Evolutionary conservation across 2,888 invertebrate genomes (phyloP).

Genomic region (Nephrocerus scutellatus): DNA sequence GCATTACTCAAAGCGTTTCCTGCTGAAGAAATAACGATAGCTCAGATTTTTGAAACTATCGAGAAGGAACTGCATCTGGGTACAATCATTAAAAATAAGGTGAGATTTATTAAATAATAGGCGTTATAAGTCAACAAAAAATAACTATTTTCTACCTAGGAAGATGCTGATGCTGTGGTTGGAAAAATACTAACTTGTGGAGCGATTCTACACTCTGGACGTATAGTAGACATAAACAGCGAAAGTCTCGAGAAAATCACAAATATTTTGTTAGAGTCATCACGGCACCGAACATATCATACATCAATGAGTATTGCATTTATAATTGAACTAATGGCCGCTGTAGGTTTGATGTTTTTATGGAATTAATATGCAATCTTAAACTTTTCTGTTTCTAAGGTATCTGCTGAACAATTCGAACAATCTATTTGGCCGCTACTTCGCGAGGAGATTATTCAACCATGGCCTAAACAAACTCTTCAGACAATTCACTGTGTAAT

Average conservation of each 20-base stretch:
- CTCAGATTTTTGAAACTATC: constrained; percentile 54
- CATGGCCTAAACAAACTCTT: constrained; percentile 58
- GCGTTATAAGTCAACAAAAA: neutral
- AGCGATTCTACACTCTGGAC: constrained; percentile 60
- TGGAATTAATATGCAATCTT: neutral
- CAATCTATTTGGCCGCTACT: constrained; percentile 56
- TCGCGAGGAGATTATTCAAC: constrained; percentile 55
- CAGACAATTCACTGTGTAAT: constrained; percentile 60
- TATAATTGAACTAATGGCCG: constrained; percentile 54
- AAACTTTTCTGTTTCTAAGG: constrained; percentile 39
- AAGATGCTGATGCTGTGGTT: constrained; percentile 64
- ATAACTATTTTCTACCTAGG: constrained; percentile 47
- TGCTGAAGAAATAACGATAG: constrained; percentile 50
- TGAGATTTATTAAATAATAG: constrained; percentile 9
- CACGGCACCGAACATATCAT: constrained; percentile 33
- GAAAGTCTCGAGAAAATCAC: constrained; percentile 51
- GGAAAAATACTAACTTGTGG: constrained; percentile 67
- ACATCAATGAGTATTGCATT: constrained; percentile 52
- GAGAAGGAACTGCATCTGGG: constrained; percentile 60
- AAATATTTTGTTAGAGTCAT: constrained; percentile 37
- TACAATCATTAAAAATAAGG: constrained; percentile 30
- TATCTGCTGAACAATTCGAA: constrained; percentile 53
- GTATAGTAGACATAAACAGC: constrained; percentile 49
- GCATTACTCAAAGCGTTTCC: constrained; percentile 48
- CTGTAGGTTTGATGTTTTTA: constrained; percentile 40